Conservation (phyloP, 2,888 invertebrate genomes). For the Helicoverpa assulta region DNA sequence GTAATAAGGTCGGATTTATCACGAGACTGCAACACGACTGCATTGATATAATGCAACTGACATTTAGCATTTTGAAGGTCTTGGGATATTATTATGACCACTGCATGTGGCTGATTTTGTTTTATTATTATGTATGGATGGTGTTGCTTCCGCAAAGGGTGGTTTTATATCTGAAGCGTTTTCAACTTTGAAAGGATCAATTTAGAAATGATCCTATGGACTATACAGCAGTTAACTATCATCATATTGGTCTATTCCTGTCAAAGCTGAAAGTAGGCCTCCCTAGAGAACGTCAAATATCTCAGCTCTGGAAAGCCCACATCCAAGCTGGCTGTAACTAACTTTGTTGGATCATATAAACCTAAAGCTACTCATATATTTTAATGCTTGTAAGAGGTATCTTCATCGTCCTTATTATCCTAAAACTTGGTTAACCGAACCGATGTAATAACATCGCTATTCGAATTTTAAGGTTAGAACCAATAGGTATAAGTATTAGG, state of each 20-base stretch:
- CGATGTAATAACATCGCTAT: background rate
- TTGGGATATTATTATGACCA: slow-evolving; percentile 27
- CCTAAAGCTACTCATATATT: no score
- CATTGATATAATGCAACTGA: slow-evolving; percentile 40
- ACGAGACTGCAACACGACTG: slow-evolving; percentile 5
- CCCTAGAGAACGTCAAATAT: no score
- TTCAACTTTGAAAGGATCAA: no score
- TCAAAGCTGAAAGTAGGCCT: no score
- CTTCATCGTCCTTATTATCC: background rate
- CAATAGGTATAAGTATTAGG: background rate
- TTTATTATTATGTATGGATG: background rate
- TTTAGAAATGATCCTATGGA: no score
- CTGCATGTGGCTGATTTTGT: slow-evolving; percentile 12
- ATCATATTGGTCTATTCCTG: no score
- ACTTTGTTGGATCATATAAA: no score
- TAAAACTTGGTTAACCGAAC: slow-evolving; percentile 2
- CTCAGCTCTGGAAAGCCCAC: no score
- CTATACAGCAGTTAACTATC: no score
- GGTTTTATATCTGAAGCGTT: no score
- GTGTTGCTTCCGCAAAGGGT: slow-evolving; percentile 16
- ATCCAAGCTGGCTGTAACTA: no score
- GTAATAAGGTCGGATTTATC: slow-evolving; percentile 4
- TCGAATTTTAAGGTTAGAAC: background rate
- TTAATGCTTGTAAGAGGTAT: background rate
- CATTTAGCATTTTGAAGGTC: slow-evolving; percentile 41